phyloP scores from a whole-genome alignment of 2,113 vertebrate species.

The Pituophis catenifer region DNA sequence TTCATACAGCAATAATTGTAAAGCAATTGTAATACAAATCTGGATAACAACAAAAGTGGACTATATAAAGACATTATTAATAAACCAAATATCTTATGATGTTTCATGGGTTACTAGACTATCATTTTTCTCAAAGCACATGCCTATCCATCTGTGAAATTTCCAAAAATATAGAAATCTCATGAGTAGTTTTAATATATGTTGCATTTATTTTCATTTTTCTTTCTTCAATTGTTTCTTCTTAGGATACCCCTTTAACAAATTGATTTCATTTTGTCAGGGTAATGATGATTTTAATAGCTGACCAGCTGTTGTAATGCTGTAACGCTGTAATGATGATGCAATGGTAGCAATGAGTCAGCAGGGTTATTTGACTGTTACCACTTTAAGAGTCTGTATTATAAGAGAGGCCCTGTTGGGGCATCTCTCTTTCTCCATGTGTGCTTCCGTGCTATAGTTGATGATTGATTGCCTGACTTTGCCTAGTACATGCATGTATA shows the following conservation, averaged over 20 bases:
- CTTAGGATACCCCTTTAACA: conserved; percentile 4
- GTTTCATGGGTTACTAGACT: neutral
- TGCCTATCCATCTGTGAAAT: neutral
- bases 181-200: neutral
- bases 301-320: no score
- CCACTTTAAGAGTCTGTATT: no score
- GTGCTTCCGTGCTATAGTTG: no score
- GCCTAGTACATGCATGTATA: no score
- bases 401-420: no score
- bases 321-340: no score
- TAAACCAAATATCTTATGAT: neutral
- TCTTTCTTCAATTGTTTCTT: conserved; percentile 4
- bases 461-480: no score
- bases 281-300: no score
- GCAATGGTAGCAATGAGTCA: no score
- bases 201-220: conserved; percentile 8
- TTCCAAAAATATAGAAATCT: accelerated
- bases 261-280: neutral
- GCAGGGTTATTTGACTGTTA: no score
- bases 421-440: no score
- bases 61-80: neutral
- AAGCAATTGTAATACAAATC: neutral
- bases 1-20: neutral
- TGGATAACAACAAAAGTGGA: neutral
- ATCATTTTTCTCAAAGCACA: neutral